Evolutionary conservation across 2,113 vertebrate species (phyloP), one percentile per base, ranked within the genome.

Genomic region (Scalopus aquaticus): DNA sequence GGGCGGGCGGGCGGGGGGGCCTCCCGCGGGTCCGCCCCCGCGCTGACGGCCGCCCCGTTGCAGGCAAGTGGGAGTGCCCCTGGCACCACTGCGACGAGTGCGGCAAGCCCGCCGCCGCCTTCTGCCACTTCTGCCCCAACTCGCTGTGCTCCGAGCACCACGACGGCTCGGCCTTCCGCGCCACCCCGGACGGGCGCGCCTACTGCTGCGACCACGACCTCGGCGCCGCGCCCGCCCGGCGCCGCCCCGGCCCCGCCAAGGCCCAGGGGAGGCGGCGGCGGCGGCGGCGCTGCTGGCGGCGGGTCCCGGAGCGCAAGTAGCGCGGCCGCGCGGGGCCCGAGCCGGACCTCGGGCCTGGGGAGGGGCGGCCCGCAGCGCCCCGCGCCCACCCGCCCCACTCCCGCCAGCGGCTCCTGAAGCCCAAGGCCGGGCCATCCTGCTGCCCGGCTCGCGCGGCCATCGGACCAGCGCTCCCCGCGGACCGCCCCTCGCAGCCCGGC

Each of bases 11-110:
- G 44, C 44, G 44, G 9, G 9, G 44, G 44, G 44, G 44, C n/a
- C n/a, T n/a, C n/a, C n/a, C n/a, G n/a, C 54, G 54, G 7, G 44
- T 9, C 5, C 9, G 0, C 22, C 32, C 2, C 39, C 82, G 9
- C 28, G 37, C 54, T 58, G 15, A 39, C 35, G 13, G 26, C 93
- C 64, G 46, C 56, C 77, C 88, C 49, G 2, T 95, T 81, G 15
- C 98, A 99, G 99, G 99, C 3, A 99, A 99, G 90, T 99, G 99
- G 99, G 99, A 99, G 80, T 99, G 99, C 91, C 99, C 99, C 8
- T 99, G 99, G 99, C 99, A 99, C 85, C 99, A 99, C 98, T 99
- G 99, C 79, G 99, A 99, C 67, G 99, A 99, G 69, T 99, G 99
- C 35, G 99, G 99, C 96, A 99, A 99, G 26, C 99, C 99, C 86